Percentiles rank a stretch among this genome's conserved stretches.
These are phyloP conservation scores for Oligia latruncula DNA, from an alignment of 2,888 invertebrate species.

Conservation along the genomic window DNA sequence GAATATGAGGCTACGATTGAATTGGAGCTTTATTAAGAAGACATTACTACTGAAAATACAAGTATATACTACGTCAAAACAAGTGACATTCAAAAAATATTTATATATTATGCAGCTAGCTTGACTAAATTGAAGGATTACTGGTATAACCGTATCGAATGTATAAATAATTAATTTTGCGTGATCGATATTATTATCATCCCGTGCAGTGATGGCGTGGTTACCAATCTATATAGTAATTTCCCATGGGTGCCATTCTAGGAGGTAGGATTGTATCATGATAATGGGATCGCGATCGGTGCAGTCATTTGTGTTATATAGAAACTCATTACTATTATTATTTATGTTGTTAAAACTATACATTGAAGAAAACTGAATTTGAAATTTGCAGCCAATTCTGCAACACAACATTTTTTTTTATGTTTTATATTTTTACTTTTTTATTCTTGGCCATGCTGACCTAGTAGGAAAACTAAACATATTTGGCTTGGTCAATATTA, in stretches of 20 bases:
- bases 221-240: slow-evolving; percentile 33
- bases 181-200: slow-evolving; percentile 26
- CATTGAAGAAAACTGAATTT: background rate
- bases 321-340: too few relatives aligned
- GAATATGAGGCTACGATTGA: background rate
- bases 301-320: background rate
- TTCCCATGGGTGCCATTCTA: slow-evolving; percentile 36
- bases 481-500: background rate
- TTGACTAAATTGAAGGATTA: slow-evolving; percentile 15
- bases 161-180: slow-evolving; percentile 33
- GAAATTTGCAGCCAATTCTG: background rate
- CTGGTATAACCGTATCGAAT: background rate
- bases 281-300: background rate
- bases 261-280: slow-evolving; percentile 33
- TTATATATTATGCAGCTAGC: slow-evolving; percentile 2
- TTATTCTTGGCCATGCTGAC: background rate
- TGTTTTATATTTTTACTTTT: too few relatives aligned
- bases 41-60: background rate
- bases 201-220: background rate
- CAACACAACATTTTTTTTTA: background rate
- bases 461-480: too few relatives aligned
- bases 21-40: background rate
- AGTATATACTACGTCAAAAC: slow-evolving; percentile 13
- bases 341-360: background rate
- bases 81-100: slow-evolving; percentile 21